Base-by-base conservation (phyloP, 2,797 vertebrate species). In the Brachymystax lenok region DNA sequence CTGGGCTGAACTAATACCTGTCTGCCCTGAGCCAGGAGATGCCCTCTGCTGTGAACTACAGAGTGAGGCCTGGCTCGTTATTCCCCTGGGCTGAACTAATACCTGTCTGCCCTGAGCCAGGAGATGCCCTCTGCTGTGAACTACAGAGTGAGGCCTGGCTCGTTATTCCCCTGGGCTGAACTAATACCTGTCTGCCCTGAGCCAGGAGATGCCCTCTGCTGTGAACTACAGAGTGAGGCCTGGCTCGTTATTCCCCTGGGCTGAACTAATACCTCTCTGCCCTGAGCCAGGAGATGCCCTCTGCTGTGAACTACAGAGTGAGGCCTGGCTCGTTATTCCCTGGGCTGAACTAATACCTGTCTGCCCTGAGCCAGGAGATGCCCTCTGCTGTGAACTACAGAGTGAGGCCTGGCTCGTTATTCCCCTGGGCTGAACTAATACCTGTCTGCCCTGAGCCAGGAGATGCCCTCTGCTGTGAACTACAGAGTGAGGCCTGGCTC, bases 11-110 rank as follows among this genome's bases (percentile, higher is more conserved):
- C 83, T 84, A 78, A 79, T 67, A 84, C 80, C 77, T 13, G 10
- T 46, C 40, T 13, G 71, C 70, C 66, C 66, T 80, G 52, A 80
- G 78, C 88, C 79, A 76, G 76, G 83, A 19, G 76, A 88, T 87
- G 91, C 92, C 91, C 91, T 93, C 92, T 90, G 85, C 92, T 93
- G 88, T 92, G 86, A 89, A 92, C 86, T 85, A 86, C 82, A 87
- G 79, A n/a, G n/a, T 12, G 40, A 46, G 12, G 40, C 21, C 21
- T 79, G 81, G 72, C 19, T 40, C 2, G 3, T 86, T 82, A 88
- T 85, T 88, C 88, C 88, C 81, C 33, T 24, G 12, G 74, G 77
- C 79, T 69, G 71, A n/a, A 69, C 83, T 84, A 78, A 79, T 67
- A 84, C 80, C 77, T 13, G 10, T 46, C 40, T 13, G 71, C 70